phyloP scores from a whole-genome alignment of 2,888 invertebrate species.

The Eristalinus aeneus region DNA sequence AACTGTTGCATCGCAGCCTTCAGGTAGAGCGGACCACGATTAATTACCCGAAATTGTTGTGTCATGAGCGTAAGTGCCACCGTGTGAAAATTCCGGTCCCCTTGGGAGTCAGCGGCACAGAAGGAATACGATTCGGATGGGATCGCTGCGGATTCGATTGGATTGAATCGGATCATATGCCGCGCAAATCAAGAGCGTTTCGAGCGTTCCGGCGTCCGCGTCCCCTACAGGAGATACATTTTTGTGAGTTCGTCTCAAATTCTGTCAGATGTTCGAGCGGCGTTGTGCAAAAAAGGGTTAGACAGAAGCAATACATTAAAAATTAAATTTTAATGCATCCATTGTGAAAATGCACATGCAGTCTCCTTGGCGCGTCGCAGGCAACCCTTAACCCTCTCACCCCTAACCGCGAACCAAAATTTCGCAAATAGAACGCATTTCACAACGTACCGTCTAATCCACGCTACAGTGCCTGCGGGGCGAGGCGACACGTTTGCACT shows the following conservation, averaged over 20 bases:
- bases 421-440: slow-evolving; percentile 64
- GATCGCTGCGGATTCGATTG: slow-evolving; percentile 18
- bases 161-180: slow-evolving; percentile 44
- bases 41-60: slow-evolving; percentile 70
- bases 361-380: slow-evolving; percentile 3
- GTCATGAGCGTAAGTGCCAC: slow-evolving; percentile 63
- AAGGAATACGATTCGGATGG: slow-evolving; percentile 1
- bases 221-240: slow-evolving; percentile 27
- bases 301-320: slow-evolving; percentile 65
- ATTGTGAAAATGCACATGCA: slow-evolving; percentile 54
- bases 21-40: slow-evolving; percentile 55
- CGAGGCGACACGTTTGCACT: background rate
- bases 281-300: slow-evolving; percentile 50
- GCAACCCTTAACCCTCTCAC: slow-evolving; percentile 62
- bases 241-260: slow-evolving; percentile 20
- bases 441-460: slow-evolving; percentile 40
- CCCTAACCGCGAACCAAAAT: slow-evolving; percentile 64
- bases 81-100: slow-evolving; percentile 57
- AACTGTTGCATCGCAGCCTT: slow-evolving; percentile 66
- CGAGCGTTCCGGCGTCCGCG: background rate
- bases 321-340: slow-evolving; percentile 72
- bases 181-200: slow-evolving; percentile 24
- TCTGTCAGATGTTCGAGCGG: slow-evolving; percentile 63
- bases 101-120: background rate
- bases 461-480: slow-evolving; percentile 50